Percentiles rank a stretch among this genome's conserved stretches.
phyloP scores from a whole-genome alignment of 53 echinoderm and acorn worm genomes.

The Holothuria leucospilota region DNA sequence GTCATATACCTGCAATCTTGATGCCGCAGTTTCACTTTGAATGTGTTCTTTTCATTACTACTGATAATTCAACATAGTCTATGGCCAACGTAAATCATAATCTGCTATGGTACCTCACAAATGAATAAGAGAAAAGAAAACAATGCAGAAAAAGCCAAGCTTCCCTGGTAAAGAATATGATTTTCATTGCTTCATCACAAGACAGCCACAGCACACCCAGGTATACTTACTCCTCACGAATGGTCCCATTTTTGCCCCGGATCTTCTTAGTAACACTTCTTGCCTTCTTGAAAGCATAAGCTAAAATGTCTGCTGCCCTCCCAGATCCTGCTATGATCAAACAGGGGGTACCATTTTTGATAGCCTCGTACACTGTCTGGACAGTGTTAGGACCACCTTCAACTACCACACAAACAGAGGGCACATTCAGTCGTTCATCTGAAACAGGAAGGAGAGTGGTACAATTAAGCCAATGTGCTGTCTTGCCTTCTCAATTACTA shows the following conservation, averaged over 20 bases:
- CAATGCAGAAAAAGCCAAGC: too few relatives aligned
- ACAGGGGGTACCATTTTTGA: conserved; percentile 85
- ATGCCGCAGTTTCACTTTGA: too few relatives aligned
- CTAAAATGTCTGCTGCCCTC: conserved; percentile 94
- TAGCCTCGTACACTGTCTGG: conserved; percentile 88
- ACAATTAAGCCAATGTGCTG: too few relatives aligned
- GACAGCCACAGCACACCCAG: neutral
- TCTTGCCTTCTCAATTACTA: neutral
- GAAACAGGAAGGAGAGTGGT: neutral
- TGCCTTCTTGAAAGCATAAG: conserved; percentile 79
- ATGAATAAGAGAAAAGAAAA: neutral
- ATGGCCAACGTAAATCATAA: neutral
- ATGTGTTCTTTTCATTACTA: too few relatives aligned
- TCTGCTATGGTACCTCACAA: too few relatives aligned
- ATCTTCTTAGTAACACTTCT: conserved; percentile 47
- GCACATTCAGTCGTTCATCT: conserved; percentile 60
- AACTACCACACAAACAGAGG: conserved; percentile 76
- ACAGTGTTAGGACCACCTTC: conserved; percentile 85
- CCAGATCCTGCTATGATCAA: conserved; percentile 94
- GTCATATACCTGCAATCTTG: too few relatives aligned
- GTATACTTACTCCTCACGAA: conserved; percentile 56
- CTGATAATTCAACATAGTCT: too few relatives aligned
- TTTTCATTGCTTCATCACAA: too few relatives aligned
- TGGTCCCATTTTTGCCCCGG: conserved; percentile 51
- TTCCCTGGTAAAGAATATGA: neutral